Percentiles rank a stretch among this genome's conserved stretches.
Evolutionary conservation across 2,113 vertebrate genomes (phyloP).

Genomic region (Willisornis vidua): DNA sequence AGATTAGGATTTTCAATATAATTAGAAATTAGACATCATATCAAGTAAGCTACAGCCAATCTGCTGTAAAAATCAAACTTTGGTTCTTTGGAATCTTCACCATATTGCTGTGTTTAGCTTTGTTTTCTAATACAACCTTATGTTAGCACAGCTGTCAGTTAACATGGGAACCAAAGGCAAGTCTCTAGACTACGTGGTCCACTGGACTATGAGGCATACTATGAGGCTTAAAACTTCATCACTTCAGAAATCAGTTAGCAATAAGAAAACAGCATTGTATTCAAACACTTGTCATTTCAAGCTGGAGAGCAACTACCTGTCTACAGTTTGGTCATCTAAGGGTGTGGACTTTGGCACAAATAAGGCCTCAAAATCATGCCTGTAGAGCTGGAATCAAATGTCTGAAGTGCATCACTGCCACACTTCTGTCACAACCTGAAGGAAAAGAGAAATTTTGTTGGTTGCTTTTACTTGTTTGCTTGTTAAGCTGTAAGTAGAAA

Average conservation of each 20-base stretch:
- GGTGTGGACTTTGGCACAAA: not conserved
- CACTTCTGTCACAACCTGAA: not conserved
- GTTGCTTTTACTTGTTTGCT: not conserved
- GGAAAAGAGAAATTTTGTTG: not conserved
- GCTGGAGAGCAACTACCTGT: not conserved
- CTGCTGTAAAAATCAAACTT: not conserved
- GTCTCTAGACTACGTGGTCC: not conserved
- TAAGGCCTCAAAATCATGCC: rapidly evolving
- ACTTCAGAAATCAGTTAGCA: not conserved
- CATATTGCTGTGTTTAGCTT: not conserved
- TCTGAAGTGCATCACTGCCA: not conserved
- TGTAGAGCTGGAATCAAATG: not conserved
- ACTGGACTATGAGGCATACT: not conserved
- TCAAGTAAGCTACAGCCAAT: not conserved
- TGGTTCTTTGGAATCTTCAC: not conserved
- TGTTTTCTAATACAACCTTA: not conserved
- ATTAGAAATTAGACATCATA: not conserved
- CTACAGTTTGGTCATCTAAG: not conserved
- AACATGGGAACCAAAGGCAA: not conserved
- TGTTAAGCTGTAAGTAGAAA: not conserved
- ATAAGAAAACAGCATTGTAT: not conserved
- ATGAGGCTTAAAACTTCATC: not conserved
- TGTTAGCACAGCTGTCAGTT: not conserved
- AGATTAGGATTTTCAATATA: not conserved
- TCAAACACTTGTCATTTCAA: not conserved